A percentile compares a stretch with the other conserved stretches of the same genome.
phyloP scores from a whole-genome alignment of 1,140 invertebrate species.

The Formica selysi region DNA sequence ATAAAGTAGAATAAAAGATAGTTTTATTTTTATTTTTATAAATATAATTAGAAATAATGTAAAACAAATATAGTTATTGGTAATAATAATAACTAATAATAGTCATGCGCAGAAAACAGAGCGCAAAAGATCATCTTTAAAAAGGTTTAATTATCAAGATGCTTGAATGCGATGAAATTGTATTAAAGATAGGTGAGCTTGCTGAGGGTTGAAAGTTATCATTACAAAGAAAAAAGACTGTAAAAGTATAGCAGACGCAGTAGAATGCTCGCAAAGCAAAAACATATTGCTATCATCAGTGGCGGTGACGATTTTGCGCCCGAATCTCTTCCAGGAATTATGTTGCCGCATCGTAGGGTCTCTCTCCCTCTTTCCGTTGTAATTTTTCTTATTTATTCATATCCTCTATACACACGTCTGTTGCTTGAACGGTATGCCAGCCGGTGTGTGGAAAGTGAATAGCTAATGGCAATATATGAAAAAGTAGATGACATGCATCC shows the following conservation, averaged over 20 bases:
- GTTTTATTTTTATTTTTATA: too few relatives aligned
- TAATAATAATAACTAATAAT: too few relatives aligned
- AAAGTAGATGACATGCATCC: neutral
- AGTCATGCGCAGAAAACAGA: too few relatives aligned
- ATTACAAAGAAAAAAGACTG: neutral
- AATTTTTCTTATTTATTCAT: conserved; percentile 77
- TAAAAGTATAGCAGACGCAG: conserved; percentile 49
- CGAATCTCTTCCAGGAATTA: conserved; percentile 79
- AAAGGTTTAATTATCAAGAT: neutral
- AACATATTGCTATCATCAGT: conserved; percentile 76
- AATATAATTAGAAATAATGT: too few relatives aligned
- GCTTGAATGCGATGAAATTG: neutral
- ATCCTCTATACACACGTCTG: conserved; percentile 57
- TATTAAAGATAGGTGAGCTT: neutral
- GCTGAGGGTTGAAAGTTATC: neutral
- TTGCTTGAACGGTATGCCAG: conserved; percentile 50
- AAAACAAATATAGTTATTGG: too few relatives aligned
- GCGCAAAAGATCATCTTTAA: too few relatives aligned
- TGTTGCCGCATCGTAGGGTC: conserved; percentile 44
- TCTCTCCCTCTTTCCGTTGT: conserved; percentile 72
- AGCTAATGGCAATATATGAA: conserved; percentile 22
- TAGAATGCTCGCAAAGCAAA: conserved; percentile 75
- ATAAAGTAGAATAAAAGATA: too few relatives aligned
- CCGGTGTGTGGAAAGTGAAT: conserved; percentile 37
- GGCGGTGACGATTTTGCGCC: conserved; percentile 70